Base-by-base conservation (phyloP, 2,888 invertebrate species). In the Lissocephala sabroskyi region DNA sequence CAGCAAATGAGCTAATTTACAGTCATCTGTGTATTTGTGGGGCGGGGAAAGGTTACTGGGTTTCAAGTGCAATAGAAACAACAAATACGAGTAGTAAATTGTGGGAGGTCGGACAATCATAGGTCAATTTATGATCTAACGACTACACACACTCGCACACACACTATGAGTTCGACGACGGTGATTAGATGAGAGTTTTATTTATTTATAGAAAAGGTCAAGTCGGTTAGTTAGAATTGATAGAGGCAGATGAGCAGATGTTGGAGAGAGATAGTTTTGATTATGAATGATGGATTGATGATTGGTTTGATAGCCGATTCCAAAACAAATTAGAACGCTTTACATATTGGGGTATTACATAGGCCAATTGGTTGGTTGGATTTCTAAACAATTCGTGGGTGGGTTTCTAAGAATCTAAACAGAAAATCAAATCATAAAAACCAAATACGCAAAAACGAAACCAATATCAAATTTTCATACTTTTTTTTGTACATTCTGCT, bases 311-410 rank as follows among this genome's bases (percentile, higher is more conserved):
- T 23, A 23, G 14, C 56, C 39, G 51, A 47, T 46, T n/a, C n/a
- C 44, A 26, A 46, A 59, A 57, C 17, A 59, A 42, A 52, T 55
- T 49, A 56, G 47, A 56, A 71, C 58, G 35, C 39, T 52, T 33
- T 56, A 46, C 50, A 10, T 35, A 35, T 36, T 54, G 49, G n/a
- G 49, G 47, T 49, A 46, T 39, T 54, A 63, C 49, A 55, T 42
- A 49, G 52, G 55, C 56, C 73, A 75, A 71, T 56, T 46, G 7
- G 46, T 51, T 49, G 16, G 10, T 59, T 47, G 43, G 45, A 47
- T 57, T 53, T 56, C 56, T 45, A 33, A 32, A 42, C 45, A 56
- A 51, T 44, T 37, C 36, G 9, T 45, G 19, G 19, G 17, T 41
- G 6, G n/a, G 11, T 28, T 43, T 30, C 14, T 29, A 43, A 41